These are phyloP conservation scores for Pseudomyrmex pallidus DNA, from an alignment of 1,140 invertebrate genomes.

Conservation along the genomic window DNA sequence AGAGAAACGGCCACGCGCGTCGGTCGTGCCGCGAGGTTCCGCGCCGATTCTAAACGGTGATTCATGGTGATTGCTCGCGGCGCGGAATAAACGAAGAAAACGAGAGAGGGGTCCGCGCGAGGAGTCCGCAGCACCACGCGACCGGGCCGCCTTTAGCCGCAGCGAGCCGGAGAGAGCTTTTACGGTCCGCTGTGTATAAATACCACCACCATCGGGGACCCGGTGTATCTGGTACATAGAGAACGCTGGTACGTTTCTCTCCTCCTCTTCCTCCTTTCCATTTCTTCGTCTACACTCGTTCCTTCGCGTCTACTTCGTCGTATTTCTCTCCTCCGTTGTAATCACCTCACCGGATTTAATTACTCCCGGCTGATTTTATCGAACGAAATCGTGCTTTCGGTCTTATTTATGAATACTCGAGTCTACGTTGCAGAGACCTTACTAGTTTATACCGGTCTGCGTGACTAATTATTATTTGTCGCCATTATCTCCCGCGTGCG, in stretches of 20 bases:
- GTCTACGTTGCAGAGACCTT: constrained; percentile 56
- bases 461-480: constrained; percentile 83
- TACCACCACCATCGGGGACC: constrained; percentile 57
- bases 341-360: constrained; percentile 68
- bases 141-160: constrained; percentile 30
- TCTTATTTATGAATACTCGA: constrained; percentile 81
- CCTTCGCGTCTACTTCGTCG: not conserved
- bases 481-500: constrained; percentile 73
- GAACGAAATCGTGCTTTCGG: constrained; percentile 78
- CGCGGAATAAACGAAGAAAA: constrained; percentile 52
- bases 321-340: not conserved
- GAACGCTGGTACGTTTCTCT: not conserved
- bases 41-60: constrained; percentile 77
- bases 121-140: constrained; percentile 47
- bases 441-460: constrained; percentile 72
- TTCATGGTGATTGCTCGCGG: constrained; percentile 79
- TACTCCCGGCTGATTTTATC: constrained; percentile 76
- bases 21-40: constrained; percentile 60
- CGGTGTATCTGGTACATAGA: not conserved
- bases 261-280: not conserved
- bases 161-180: constrained; percentile 9
- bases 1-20: constrained; percentile 55
- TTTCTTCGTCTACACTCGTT: not conserved
- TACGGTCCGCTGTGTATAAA: constrained; percentile 64
- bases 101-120: not conserved